Base-by-base conservation (phyloP, 2,797 vertebrate species). In the Philypnodon macrostomus region DNA sequence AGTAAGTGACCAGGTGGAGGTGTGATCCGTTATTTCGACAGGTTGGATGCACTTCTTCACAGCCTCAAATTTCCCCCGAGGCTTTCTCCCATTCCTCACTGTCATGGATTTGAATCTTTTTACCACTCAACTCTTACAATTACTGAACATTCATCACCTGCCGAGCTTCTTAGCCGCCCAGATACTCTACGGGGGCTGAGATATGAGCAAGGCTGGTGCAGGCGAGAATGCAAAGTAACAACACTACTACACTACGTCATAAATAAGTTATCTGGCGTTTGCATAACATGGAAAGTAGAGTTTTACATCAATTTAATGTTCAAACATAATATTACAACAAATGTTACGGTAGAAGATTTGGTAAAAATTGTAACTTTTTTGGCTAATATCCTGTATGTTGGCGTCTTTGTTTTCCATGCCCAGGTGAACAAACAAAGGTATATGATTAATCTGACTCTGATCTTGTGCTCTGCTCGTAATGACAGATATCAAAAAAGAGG, bases 11-110 rank as follows among this genome's bases (percentile, higher is more conserved):
- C 84, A 83, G 82, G 80, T 81, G 86, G 82, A 93, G 85, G 79
- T 90, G 87, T 85, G 90, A 94, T 93, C 90, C 80, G 88, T 94
- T 93, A 93, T 86, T 85, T 21, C 67, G 87, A 93, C 91, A 91
- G 85, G 77, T 75, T 92, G 79, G 85, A 90, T 89, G 81, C 83
- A 88, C 86, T 88, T 88, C 82, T 86, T 87, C 87, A 77, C 84
- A 79, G 87, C 73, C 83, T 67, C 79, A 91, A 90, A 90, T 87
- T 86, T 88, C 87, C 91, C 92, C 87, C 18, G 80, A 80, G 84
- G 90, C 87, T 83, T 73, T 80, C 84, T 73, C 81, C 67, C 82
- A 90, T 93, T 89, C 84, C 87, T 94, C 91, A 91, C 0, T 89
- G 89, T 91, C 91, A 89, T 73, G 83, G 85, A 89, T 86, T 87